phyloP scores from a whole-genome alignment of 2,888 invertebrate genomes.

The Archaeoteleia sp. region DNA sequence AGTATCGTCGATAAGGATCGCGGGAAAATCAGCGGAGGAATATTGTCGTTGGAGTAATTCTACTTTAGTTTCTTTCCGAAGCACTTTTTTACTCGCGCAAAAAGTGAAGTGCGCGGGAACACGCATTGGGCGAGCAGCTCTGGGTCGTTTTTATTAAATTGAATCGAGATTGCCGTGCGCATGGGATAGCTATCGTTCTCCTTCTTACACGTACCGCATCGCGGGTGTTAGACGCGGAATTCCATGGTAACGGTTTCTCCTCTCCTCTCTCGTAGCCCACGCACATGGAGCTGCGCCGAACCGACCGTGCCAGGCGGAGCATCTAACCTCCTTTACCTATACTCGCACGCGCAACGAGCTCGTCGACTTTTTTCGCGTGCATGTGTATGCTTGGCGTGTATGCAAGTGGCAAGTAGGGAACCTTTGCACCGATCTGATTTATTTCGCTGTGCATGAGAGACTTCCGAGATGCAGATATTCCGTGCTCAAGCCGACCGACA shows the following conservation, averaged over 20 bases:
- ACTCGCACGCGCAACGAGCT: constrained; percentile 5
- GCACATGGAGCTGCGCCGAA: constrained; percentile 6
- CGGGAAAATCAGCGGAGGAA: constrained; percentile 41
- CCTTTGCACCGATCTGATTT: not conserved
- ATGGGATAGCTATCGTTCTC: constrained; percentile 29
- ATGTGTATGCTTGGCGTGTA: not conserved
- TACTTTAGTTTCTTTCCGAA: not conserved
- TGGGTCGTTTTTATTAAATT: constrained; percentile 34
- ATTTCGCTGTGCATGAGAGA: constrained; percentile 5
- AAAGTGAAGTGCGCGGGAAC: constrained; percentile 26
- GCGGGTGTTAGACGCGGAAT: constrained; percentile 44
- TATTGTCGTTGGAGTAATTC: constrained; percentile 22
- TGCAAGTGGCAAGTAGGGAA: not conserved
- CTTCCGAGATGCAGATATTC: constrained; percentile 5
- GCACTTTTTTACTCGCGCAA: constrained; percentile 14
- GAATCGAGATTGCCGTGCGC: constrained; percentile 30
- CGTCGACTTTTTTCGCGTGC: too few relatives aligned
- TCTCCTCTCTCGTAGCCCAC: constrained; percentile 32
- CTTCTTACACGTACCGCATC: constrained; percentile 45
- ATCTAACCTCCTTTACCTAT: constrained; percentile 22
- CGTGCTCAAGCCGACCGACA: not conserved
- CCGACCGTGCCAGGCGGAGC: constrained; percentile 3
- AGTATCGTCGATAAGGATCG: constrained; percentile 27
- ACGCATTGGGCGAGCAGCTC: constrained; percentile 20
- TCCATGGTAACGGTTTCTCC: constrained; percentile 36